Percentiles rank a stretch among this genome's conserved stretches.
Conservation (phyloP, 2,797 vertebrate species). For the Eupleurogrammus muticus region DNA sequence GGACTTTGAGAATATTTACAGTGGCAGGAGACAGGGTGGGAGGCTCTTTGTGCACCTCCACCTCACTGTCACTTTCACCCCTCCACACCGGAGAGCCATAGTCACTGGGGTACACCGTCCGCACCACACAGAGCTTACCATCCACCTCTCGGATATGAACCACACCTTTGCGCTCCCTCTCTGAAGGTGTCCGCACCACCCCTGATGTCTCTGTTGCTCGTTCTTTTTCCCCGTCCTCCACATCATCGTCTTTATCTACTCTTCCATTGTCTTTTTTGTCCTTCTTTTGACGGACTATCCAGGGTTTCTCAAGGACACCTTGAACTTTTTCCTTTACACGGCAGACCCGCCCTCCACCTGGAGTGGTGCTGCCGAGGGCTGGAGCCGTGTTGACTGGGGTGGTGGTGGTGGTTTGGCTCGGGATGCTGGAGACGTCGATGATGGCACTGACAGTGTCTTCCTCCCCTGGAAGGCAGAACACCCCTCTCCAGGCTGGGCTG, state of each 20-base stretch:
- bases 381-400: conserved; percentile 57
- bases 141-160: conserved; percentile 85
- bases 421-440: conserved; percentile 73
- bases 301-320: conserved; percentile 83
- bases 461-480: conserved; percentile 75
- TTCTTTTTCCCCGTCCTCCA: neutral
- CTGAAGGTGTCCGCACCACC: conserved; percentile 18
- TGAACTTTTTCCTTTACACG: conserved; percentile 81
- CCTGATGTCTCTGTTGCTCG: conserved; percentile 7
- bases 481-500: conserved; percentile 82
- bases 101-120: conserved; percentile 84
- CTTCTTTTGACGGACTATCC: conserved; percentile 73
- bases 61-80: conserved; percentile 46
- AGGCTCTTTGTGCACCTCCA: conserved; percentile 68
- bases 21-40: conserved; percentile 50
- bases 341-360: conserved; percentile 83
- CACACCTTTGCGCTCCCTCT: conserved; percentile 76
- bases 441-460: conserved; percentile 66
- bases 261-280: conserved; percentile 49
- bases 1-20: conserved; percentile 72
- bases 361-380: conserved; percentile 76
- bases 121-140: conserved; percentile 84
- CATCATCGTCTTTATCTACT: conserved; percentile 19
- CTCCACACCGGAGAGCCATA: conserved; percentile 80
- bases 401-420: conserved; percentile 64